Evolutionary conservation across 2,888 invertebrate species (phyloP).

Genomic region (Crocallis elinguaria): DNA sequence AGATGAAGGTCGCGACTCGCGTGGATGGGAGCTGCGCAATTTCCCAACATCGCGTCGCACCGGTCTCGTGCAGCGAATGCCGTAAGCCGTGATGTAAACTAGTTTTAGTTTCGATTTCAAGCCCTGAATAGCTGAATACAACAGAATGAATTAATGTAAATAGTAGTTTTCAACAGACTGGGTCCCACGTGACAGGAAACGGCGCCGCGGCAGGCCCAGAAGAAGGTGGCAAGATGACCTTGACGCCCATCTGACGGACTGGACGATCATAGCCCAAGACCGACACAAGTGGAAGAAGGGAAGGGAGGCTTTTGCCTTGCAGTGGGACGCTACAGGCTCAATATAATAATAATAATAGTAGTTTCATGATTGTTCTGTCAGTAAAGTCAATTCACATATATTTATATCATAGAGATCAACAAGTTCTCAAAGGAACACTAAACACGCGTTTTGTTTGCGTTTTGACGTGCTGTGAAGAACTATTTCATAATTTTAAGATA

Average conservation of each 20-base stretch:
- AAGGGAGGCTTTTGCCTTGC: no score
- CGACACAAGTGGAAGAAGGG: no score
- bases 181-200: no score
- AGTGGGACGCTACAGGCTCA: no score
- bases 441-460: background rate
- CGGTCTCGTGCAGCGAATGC: constrained; percentile 20
- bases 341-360: constrained; percentile 4
- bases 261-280: no score
- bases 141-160: constrained; percentile 1
- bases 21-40: constrained; percentile 26
- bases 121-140: constrained; percentile 12
- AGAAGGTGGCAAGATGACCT: no score
- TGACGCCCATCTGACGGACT: no score
- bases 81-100: constrained; percentile 18
- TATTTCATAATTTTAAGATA: constrained; percentile 6
- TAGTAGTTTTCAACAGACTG: background rate
- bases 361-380: constrained; percentile 14
- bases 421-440: background rate
- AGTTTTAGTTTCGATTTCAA: constrained; percentile 15
- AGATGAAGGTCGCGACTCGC: constrained; percentile 27
- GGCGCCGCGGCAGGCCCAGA: no score
- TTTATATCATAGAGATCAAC: background rate
- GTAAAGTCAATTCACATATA: background rate
- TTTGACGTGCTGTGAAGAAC: constrained; percentile 1
- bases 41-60: constrained; percentile 20